Percentiles rank a stretch among this genome's conserved stretches.
These are phyloP conservation scores for Ara ararauna DNA, from an alignment of 2,797 vertebrate species.

Conservation along the genomic window DNA sequence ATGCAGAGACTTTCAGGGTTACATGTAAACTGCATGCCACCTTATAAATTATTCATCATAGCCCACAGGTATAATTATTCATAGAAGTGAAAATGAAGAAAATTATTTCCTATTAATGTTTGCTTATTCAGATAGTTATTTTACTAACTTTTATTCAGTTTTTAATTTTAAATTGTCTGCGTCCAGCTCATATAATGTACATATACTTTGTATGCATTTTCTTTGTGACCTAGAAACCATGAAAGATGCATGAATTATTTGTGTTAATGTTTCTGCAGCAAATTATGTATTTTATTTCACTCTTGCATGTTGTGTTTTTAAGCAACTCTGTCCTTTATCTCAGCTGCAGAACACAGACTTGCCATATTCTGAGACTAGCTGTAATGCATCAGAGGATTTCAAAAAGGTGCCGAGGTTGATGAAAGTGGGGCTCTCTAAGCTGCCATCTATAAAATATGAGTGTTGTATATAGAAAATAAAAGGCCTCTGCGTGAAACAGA, in stretches of 20 bases:
- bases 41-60: constrained; percentile 93
- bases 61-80: constrained; percentile 93
- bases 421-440: background rate
- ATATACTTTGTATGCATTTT: background rate
- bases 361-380: fast-evolving
- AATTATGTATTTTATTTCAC: background rate
- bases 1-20: constrained; percentile 86
- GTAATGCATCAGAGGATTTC: background rate
- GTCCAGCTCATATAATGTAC: background rate
- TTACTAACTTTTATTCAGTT: constrained; percentile 63
- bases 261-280: background rate
- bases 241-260: background rate
- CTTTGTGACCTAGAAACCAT: background rate
- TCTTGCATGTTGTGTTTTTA: background rate
- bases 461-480: background rate
- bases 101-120: constrained; percentile 96
- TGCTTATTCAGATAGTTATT: constrained; percentile 86
- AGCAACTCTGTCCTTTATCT: background rate
- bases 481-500: background rate
- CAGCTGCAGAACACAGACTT: background rate
- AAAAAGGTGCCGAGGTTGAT: background rate
- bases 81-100: constrained; percentile 91
- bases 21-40: constrained; percentile 88
- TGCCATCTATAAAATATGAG: constrained; percentile 28
- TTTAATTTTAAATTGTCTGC: constrained; percentile 33